Conservation (phyloP, 37 sponge, comb jelly and placozoan species). For the Lycopodina hypogea region DNA sequence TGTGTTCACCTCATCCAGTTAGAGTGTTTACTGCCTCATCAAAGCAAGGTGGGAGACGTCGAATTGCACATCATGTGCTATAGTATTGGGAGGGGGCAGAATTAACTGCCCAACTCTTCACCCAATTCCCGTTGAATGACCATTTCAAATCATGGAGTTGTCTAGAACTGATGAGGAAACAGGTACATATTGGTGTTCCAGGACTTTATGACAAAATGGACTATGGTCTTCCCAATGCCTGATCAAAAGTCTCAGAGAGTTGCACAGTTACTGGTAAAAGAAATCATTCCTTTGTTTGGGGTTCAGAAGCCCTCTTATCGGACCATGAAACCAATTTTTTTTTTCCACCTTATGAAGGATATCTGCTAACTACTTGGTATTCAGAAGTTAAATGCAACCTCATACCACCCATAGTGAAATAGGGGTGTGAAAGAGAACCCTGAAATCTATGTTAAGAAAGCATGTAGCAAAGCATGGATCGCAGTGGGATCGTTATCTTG, state of each 20-base stretch:
- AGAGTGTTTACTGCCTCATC: no score
- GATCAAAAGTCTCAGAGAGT: no score
- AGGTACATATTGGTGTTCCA: no score
- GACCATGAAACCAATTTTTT: conserved; percentile 22
- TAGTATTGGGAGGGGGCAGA: not conserved
- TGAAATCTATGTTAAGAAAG: conserved; percentile 22
- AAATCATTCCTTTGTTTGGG: conserved; percentile 22
- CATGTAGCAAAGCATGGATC: conserved; percentile 11
- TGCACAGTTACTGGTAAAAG: not conserved
- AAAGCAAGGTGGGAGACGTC: no score
- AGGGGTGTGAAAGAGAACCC: conserved; percentile 20
- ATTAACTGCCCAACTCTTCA: not conserved
- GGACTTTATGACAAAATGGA: no score
- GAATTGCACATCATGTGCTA: not conserved
- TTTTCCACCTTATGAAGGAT: conserved; percentile 23
- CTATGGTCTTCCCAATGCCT: no score
- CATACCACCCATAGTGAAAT: conserved; percentile 19
- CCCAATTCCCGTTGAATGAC: not conserved
- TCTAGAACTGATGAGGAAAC: not conserved
- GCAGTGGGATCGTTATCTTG: conserved; percentile 33
- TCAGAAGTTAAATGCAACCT: not conserved
- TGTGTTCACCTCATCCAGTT: no score
- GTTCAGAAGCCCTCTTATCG: conserved; percentile 38
- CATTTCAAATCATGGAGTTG: not conserved
- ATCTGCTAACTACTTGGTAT: conserved; percentile 27